Percentiles rank a stretch among this genome's conserved stretches.
These are phyloP conservation scores for Prunella himalayana DNA, from an alignment of 2,113 vertebrate genomes.

Conservation along the genomic window DNA sequence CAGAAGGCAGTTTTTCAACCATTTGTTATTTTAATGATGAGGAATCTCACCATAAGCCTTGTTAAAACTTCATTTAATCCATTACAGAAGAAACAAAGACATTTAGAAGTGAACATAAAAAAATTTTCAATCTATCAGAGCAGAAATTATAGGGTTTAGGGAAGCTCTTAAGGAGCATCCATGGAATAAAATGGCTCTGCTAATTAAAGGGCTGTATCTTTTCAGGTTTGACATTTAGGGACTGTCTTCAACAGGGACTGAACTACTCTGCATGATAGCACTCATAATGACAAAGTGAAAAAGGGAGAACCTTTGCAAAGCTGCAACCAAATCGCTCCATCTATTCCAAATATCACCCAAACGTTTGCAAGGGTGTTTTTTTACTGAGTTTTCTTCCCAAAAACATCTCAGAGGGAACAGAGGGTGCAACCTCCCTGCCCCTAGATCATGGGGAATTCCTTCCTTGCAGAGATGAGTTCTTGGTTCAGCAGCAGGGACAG, in stretches of 20 bases:
- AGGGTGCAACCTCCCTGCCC: neutral
- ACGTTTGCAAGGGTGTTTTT: neutral
- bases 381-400: neutral
- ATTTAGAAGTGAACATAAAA: conserved; percentile 65
- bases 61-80: conserved; percentile 76
- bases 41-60: conserved; percentile 71
- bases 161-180: conserved; percentile 25
- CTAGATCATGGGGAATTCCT: neutral
- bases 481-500: neutral
- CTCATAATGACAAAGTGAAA: conserved; percentile 15
- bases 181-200: conserved; percentile 7
- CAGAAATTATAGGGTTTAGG: conserved; percentile 64
- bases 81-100: conserved; percentile 70
- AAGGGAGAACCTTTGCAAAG: conserved; percentile 19
- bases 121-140: conserved; percentile 64
- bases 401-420: neutral
- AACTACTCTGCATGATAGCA: neutral
- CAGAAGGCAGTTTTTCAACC: conserved; percentile 70
- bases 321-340: neutral
- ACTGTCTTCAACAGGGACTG: conserved; percentile 10
- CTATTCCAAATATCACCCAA: neutral
- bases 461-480: neutral
- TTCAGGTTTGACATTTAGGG: conserved; percentile 35
- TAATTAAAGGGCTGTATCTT: conserved; percentile 44
- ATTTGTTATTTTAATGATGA: conserved; percentile 77